Evolutionary conservation across 2,113 vertebrate species (phyloP).

Genomic region (Egretta garzetta): DNA sequence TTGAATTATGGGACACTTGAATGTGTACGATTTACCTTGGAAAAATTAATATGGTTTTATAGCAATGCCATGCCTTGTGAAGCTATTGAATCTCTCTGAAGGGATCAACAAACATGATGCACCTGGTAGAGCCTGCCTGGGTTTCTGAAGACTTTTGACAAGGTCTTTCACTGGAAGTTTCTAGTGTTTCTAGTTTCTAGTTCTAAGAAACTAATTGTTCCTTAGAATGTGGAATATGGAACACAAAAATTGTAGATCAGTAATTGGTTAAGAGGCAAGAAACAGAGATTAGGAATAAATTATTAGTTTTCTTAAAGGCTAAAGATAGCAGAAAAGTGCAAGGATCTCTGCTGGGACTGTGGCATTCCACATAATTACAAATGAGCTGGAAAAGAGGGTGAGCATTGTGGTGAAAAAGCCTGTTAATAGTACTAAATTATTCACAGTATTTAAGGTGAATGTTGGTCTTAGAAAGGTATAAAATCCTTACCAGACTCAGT

Average conservation of each 20-base stretch:
- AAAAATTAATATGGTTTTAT: background rate
- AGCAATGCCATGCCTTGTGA: background rate
- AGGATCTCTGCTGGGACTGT: background rate
- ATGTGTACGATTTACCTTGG: background rate
- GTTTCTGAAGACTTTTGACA: background rate
- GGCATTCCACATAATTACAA: background rate
- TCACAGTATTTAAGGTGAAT: background rate
- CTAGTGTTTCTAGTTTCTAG: too few relatives aligned
- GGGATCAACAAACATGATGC: background rate
- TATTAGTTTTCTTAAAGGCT: background rate
- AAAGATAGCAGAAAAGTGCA: background rate
- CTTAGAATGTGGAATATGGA: background rate
- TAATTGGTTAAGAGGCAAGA: background rate
- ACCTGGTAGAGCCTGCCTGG: background rate
- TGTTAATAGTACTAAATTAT: background rate
- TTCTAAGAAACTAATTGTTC: background rate
- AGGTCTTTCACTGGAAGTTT: background rate
- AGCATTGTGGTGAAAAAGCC: background rate
- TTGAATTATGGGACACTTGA: background rate
- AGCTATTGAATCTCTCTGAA: background rate
- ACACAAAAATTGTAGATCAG: background rate
- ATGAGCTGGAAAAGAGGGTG: background rate
- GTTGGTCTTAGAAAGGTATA: background rate
- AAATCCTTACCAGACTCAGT: background rate
- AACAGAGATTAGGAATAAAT: background rate